Base-by-base conservation (phyloP, 2,888 invertebrate species). In the Spialia ferax region DNA sequence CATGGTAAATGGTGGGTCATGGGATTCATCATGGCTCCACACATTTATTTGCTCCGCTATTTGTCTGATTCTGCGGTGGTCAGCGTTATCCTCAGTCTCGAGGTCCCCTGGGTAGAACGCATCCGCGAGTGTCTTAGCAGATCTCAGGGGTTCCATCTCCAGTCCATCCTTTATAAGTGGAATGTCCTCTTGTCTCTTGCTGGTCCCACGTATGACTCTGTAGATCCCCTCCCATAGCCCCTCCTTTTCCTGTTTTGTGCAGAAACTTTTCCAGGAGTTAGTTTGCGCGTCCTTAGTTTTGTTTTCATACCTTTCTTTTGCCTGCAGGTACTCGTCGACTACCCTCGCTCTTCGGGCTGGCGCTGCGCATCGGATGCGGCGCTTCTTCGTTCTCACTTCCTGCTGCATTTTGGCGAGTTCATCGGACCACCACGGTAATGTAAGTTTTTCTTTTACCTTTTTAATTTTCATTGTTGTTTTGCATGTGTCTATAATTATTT, bases 391-490 rank as follows among this genome's bases (percentile, higher is more conserved):
- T 22, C 7, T 18, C 1, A 57, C 57, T 1, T 42, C 38, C 1
- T 23, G 15, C 8, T 57, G 20, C 22, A 57, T 8, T 8, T 2
- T n/a, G 4, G 35, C 10, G 11, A 56, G 35, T 32, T 35, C 18
- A 1, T 56, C 56, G 56, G 56, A 56, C 56, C 56, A 56, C 56
- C 56, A 56, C 56, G 56, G 56, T 13, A 56, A 15, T 1, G 32
- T 56, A 1, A 56, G 56, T 56, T 11, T 57, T n/a, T 57, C 6
- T 13, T 38, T 57, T 11, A 3, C 6, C 15, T 42, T 57, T 23
- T 57, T 57, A 10, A 20, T 57, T 13, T 38, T 38, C 13, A 57
- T 57, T 0, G 57, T 57, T 15, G 26, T 1, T 15, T 54, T 15
- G 8, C 54, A 29, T 29, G 54, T 26, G 6, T 54, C n/a, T 6